Conservation (phyloP, 2,113 vertebrate genomes). For the Catharus fuscescens region DNA sequence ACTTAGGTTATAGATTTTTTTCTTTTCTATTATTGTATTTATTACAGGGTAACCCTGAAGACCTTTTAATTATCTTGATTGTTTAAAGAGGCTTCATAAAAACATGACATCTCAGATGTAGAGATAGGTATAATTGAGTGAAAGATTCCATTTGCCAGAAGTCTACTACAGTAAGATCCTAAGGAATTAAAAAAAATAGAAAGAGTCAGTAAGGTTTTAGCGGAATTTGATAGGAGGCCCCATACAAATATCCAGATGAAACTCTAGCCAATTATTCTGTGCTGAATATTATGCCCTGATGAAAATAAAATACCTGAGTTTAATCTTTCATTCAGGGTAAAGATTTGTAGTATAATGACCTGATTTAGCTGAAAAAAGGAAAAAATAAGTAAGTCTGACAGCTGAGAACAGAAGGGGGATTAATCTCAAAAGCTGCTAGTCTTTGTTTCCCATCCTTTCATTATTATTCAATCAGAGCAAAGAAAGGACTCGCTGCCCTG, state of each 20-base stretch:
- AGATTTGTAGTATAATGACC: conserved; percentile 78
- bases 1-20: conserved; percentile 42
- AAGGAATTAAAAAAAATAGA: conserved; percentile 57
- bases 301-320: conserved; percentile 72
- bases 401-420: conserved; percentile 76
- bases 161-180: conserved; percentile 29
- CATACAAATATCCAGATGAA: conserved; percentile 67
- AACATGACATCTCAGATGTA: conserved; percentile 61
- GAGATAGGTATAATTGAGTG: conserved; percentile 64
- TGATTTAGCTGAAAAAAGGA: conserved; percentile 76
- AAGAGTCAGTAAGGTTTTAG: conserved; percentile 71
- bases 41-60: conserved; percentile 54
- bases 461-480: conserved; percentile 69
- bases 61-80: conserved; percentile 75
- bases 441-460: conserved; percentile 77
- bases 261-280: conserved; percentile 68
- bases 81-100: conserved; percentile 67
- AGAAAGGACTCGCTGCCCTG: conserved; percentile 59
- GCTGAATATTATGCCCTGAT: conserved; percentile 61
- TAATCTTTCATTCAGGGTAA: conserved; percentile 77
- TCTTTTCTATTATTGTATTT: conserved; percentile 49
- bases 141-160: conserved; percentile 48
- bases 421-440: conserved; percentile 75
- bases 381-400: conserved; percentile 74
- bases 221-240: conserved; percentile 72